Base-by-base conservation (phyloP, 2,113 vertebrate genomes). In the Channa argus region DNA sequence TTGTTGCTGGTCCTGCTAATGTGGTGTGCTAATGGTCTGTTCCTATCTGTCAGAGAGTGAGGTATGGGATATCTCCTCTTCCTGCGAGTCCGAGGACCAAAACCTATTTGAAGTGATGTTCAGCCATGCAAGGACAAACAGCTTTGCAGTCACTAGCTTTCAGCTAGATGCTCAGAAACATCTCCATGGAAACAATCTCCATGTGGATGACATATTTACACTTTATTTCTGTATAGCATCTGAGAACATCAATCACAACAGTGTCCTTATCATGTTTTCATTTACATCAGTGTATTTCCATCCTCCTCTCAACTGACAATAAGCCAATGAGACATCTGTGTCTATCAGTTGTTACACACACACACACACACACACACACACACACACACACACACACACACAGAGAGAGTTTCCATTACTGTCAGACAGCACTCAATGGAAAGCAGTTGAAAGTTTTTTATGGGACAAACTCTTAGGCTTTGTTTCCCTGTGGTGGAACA, bases 31-130 rank as follows among this genome's bases (percentile, higher is more conserved):
- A 84, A 88, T 88, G 82, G 58, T 24, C 78, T 75, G 63, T 80
- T 80, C 74, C 82, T 89, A 86, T 74, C 70, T 79, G 87, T 80
- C 80, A 83, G 80, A 80, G 51, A 53, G 43, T 53, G 68, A 81
- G 34, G 44, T 45, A 39, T n/a, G 13, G 72, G 70, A 52, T 76
- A 62, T 77, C 71, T n/a, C 37, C 63, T 87, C 70, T 76, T n/a
- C 59, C 41, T 10, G 61, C 46, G 34, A 33, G 59, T 82, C 82
- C 69, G 65, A 33, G 50, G 77, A 77, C 82, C 38, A 70, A 54
- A 58, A 24, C 63, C 41, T 61, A 41, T 80, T 71, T 75, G 65
- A 75, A 68, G 36, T 7, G 60, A 84, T 72, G 75, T 63, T 81
- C 63, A 50, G 15, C 71, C 73, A 72, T 77, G 79, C 72, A 71